Percentiles rank a stretch among this genome's conserved stretches.
phyloP scores from a whole-genome alignment of 2,113 vertebrate species.

The Nipponia nippon region DNA sequence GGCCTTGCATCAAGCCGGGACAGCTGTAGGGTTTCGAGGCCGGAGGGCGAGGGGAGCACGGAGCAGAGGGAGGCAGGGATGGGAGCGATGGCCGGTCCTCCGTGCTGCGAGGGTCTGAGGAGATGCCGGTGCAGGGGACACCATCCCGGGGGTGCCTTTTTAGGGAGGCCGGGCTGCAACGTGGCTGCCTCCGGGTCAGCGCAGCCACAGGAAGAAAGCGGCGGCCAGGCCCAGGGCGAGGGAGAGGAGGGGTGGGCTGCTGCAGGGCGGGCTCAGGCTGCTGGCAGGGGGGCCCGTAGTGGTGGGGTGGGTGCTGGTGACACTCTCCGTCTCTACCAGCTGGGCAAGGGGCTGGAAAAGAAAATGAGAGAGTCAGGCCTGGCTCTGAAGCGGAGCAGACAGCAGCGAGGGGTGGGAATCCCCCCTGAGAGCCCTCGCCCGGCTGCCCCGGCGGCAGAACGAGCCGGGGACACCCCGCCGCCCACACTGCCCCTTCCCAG shows the following conservation, averaged over 20 bases:
- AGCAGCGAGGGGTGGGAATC: rapidly evolving
- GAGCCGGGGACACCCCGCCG: rapidly evolving
- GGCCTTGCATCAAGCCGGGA: too few species aligned
- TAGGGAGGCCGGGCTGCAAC: rapidly evolving
- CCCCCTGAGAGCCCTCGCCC: rapidly evolving
- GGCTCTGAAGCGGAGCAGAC: rapidly evolving
- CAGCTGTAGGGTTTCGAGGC: too few species aligned
- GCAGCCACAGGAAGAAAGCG: neutral
- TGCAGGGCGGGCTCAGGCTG: neutral
- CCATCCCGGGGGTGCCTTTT: neutral
- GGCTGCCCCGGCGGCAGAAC: neutral
- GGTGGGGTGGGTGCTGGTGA: rapidly evolving
- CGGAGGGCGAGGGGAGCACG: rapidly evolving
- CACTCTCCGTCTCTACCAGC: rapidly evolving
- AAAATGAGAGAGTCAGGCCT: rapidly evolving
- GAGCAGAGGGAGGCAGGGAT: neutral
- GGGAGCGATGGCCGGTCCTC: neutral
- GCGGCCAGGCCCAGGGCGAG: neutral
- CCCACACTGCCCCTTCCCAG: rapidly evolving
- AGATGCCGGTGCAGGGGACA: neutral
- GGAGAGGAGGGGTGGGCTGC: neutral
- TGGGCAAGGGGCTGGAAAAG: neutral
- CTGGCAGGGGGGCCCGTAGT: rapidly evolving
- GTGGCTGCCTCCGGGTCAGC: neutral
- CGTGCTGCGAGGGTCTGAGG: neutral